These are phyloP conservation scores for Oreonectes daqikongensis DNA, from an alignment of 2,797 vertebrate species.

Conservation along the genomic window DNA sequence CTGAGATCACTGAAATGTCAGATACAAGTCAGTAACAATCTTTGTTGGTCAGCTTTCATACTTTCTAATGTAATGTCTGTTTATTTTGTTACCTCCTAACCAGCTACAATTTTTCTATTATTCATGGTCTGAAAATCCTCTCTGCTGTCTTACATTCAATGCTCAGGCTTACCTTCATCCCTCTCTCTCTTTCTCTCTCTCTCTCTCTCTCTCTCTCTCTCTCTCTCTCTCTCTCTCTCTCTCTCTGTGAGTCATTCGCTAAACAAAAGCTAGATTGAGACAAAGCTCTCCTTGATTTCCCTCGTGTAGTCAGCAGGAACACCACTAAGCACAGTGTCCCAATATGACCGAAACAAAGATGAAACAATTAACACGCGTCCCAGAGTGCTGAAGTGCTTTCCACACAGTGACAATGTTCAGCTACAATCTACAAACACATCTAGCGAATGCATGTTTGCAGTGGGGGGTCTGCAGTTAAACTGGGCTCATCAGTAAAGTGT, in stretches of 20 bases:
- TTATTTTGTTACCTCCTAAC: neutral
- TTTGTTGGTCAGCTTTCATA: neutral
- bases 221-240: slow-evolving; percentile 4
- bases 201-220: slow-evolving; percentile 10
- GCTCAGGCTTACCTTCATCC: slow-evolving; percentile 3
- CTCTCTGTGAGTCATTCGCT: slow-evolving; percentile 9
- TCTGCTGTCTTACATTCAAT: neutral
- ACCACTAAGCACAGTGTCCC: slow-evolving; percentile 31
- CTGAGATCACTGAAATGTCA: neutral
- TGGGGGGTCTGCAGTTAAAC: slow-evolving; percentile 7
- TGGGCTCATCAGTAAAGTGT: slow-evolving; percentile 30
- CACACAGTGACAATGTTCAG: slow-evolving; percentile 34
- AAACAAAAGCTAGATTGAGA: slow-evolving; percentile 37
- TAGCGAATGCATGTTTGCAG: slow-evolving; percentile 7
- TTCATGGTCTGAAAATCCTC: neutral
- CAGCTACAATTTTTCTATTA: neutral
- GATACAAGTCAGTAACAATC: too few species aligned
- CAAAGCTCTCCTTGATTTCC: slow-evolving; percentile 39
- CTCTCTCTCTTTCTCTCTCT: neutral
- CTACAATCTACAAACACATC: slow-evolving; percentile 11
- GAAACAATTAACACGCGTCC: slow-evolving; percentile 44
- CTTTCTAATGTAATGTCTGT: neutral
- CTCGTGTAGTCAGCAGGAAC: slow-evolving; percentile 28
- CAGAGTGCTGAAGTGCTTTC: slow-evolving; percentile 37
- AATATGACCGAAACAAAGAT: slow-evolving; percentile 28